Conservation (phyloP, 2,797 vertebrate genomes). For the Otolemur crassicaudatus region DNA sequence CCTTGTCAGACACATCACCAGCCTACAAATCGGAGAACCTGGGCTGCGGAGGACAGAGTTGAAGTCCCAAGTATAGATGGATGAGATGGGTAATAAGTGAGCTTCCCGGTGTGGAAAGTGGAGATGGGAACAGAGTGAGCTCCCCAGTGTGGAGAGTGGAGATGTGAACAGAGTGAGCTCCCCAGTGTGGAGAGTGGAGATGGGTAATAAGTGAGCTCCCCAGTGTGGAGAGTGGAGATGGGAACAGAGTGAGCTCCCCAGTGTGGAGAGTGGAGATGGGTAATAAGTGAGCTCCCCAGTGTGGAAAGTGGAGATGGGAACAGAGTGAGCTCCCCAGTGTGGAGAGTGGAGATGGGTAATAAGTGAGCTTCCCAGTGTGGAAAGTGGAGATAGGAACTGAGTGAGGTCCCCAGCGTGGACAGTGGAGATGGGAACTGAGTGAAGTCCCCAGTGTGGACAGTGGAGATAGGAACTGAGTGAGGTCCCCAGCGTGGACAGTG, state of each 20-base stretch:
- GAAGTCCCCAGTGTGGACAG: no score
- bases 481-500: neutral
- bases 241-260: neutral
- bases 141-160: no score
- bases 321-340: no score
- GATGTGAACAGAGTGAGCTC: neutral
- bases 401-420: no score
- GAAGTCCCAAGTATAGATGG: neutral
- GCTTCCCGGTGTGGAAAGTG: no score
- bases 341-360: no score
- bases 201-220: no score
- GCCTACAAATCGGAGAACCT: fast-evolving
- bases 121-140: no score
- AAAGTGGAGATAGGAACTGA: neutral
- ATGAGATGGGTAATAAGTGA: neutral
- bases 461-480: neutral
- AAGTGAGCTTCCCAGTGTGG: neutral
- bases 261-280: neutral
- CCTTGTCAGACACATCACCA: fast-evolving
- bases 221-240: no score
- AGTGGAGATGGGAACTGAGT: neutral
- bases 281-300: neutral
- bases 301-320: neutral
- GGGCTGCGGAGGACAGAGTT: neutral
- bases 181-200: no score